phyloP scores from a whole-genome alignment of 2,888 invertebrate genomes.

The Carabus problematicus region DNA sequence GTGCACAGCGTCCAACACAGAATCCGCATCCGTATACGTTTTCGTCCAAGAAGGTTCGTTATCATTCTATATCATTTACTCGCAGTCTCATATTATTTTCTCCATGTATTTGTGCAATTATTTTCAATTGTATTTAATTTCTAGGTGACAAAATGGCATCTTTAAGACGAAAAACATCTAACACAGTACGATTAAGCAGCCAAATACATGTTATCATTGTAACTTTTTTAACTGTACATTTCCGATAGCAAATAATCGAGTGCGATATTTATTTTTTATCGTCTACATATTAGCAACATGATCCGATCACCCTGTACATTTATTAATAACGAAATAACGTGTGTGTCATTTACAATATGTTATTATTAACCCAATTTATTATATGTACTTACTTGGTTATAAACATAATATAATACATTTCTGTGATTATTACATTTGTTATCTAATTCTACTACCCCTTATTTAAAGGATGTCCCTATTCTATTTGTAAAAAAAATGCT shows the following conservation, averaged over 20 bases:
- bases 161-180: slow-evolving; percentile 23
- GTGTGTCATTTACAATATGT: slow-evolving; percentile 8
- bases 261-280: slow-evolving; percentile 1
- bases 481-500: too few relatives aligned
- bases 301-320: slow-evolving; percentile 12
- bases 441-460: not conserved
- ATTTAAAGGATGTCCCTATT: not conserved
- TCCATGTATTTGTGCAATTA: not conserved
- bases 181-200: slow-evolving; percentile 3
- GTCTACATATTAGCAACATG: not conserved
- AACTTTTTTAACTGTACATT: slow-evolving; percentile 24
- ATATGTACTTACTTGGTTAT: slow-evolving; percentile 10
- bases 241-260: slow-evolving; percentile 5
- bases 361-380: slow-evolving; percentile 9
- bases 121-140: slow-evolving; percentile 7
- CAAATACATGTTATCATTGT: slow-evolving; percentile 26
- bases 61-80: not conserved
- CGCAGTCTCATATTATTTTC: not conserved
- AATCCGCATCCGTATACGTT: slow-evolving; percentile 87
- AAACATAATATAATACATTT: not conserved
- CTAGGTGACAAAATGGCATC: slow-evolving; percentile 38
- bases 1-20: slow-evolving; percentile 88
- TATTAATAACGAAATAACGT: slow-evolving; percentile 7
- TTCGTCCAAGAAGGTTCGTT: slow-evolving; percentile 83
- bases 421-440: slow-evolving; percentile 4